A percentile compares a stretch with the other conserved stretches of the same genome.
phyloP scores from a whole-genome alignment of 1,140 invertebrate species.

The Mycetomoellerius zeteki region DNA sequence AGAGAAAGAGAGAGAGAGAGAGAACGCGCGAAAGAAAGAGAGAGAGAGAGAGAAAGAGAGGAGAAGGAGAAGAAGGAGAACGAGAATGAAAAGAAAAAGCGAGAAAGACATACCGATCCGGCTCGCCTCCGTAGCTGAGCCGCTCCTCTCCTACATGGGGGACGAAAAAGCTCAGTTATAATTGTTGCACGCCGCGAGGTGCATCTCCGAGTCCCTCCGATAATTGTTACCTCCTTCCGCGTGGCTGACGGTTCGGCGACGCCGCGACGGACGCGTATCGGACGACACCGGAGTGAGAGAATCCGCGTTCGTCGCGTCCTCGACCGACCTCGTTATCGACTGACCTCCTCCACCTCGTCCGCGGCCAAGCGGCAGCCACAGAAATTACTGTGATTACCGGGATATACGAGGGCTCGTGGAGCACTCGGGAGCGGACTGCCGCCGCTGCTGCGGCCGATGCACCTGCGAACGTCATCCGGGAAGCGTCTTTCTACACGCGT shows the following conservation, averaged over 20 bases:
- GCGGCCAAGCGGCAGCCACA: conserved; percentile 57
- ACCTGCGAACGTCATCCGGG: conserved; percentile 27
- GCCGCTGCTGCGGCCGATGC: conserved; percentile 26
- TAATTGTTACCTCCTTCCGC: conserved; percentile 74
- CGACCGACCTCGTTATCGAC: conserved; percentile 71
- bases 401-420: conserved; percentile 70
- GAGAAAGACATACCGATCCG: conserved; percentile 74
- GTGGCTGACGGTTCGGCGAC: conserved; percentile 25
- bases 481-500: not conserved
- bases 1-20: not conserved
- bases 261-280: conserved; percentile 25
- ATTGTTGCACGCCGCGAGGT: conserved; percentile 86
- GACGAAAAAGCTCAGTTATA: conserved; percentile 87
- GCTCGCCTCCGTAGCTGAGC: conserved; percentile 78
- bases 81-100: conserved; percentile 12
- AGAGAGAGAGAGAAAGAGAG: not conserved
- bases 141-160: conserved; percentile 67
- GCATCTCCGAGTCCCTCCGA: conserved; percentile 64
- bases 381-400: conserved; percentile 76
- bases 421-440: conserved; percentile 63
- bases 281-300: conserved; percentile 29
- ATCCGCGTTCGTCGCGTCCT: conserved; percentile 59
- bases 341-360: conserved; percentile 58
- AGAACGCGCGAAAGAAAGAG: too few relatives aligned
- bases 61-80: conserved; percentile 1